Evolutionary conservation across 2,888 invertebrate species (phyloP), one percentile per base, ranked within the genome.

Genomic region (Carabus problematicus): DNA sequence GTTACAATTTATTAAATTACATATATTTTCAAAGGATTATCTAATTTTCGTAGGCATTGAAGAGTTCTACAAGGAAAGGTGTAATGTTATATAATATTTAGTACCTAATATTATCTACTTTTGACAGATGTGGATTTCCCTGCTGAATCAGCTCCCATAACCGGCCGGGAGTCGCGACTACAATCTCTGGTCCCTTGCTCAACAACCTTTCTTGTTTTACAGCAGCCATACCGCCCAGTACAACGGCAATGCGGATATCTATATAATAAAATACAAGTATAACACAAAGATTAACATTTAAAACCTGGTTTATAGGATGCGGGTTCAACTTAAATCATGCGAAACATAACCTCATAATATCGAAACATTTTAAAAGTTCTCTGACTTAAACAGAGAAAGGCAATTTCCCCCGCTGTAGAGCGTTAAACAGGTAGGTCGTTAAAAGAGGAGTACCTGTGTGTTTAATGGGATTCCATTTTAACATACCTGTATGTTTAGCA

Each of bases 91-190:
- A n/a, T n/a, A n/a, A n/a, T n/a, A n/a, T n/a, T n/a, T n/a, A n/a
- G 43, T 78, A 91, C 91, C 86, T 89, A 55, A 94, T 87, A 61
- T 88, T 84, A 71, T 89, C 83, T 12, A 95, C 79, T 78, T 92
- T 89, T 71, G 86, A 87, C 40, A 95, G 82, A 83, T 94, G 94
- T 6, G 85, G 81, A 77, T 94, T 90, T 0, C 92, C 95, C 77
- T 91, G 88, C 71, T 89, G 85, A 49, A 96, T 85, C 11, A 99
- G 84, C 82, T 98, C 97, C 98, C 98, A 99, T 39, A 99, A 85
- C 9, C 99, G 85, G 0, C 99, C 99, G 0, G 99, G 98, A 0
- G 99, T 99, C 0, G 96, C 98, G 42, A 99, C 95, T 0, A 99
- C 91, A 71, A 99, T 91, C 81, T 99, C 96, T 0, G 99, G 98